Conservation (phyloP, 2,888 invertebrate genomes). For the Galeruca laticollis region DNA sequence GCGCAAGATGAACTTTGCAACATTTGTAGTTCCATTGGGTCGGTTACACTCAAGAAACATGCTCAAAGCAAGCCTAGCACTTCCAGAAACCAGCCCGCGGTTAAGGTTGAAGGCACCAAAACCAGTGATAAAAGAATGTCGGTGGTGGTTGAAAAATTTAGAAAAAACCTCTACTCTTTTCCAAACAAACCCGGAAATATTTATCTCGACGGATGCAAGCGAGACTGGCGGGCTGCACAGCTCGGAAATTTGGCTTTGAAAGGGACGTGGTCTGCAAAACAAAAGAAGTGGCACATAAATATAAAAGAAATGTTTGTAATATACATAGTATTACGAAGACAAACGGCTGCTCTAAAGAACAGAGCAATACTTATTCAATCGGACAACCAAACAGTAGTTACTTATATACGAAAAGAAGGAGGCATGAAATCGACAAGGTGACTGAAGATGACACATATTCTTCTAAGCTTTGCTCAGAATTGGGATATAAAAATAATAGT, state of each 20-base stretch:
- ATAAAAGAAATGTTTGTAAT: constrained; percentile 45
- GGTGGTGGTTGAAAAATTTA: constrained; percentile 43
- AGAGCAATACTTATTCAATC: constrained; percentile 40
- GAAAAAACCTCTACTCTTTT: constrained; percentile 37
- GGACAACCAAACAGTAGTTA: constrained; percentile 46
- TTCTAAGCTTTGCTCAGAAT: constrained; percentile 34
- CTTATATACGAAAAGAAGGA: too few relatives aligned
- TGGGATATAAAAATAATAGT: constrained; percentile 29
- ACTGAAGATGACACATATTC: constrained; percentile 10
- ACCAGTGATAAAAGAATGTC: constrained; percentile 17
- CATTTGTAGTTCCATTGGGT: constrained; percentile 34
- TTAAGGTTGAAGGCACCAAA: too few relatives aligned
- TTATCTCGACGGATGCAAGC: constrained; percentile 45
- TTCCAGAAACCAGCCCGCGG: too few relatives aligned
- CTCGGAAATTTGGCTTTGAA: constrained; percentile 21
- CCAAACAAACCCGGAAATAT: constrained; percentile 33
- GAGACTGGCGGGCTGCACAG: constrained; percentile 45
- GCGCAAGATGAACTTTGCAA: constrained; percentile 35
- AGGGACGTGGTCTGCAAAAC: constrained; percentile 30
- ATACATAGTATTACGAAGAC: constrained; percentile 19
- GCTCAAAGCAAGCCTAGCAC: constrained; percentile 18
- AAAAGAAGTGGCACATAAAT: constrained; percentile 46
- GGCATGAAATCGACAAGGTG: constrained; percentile 34
- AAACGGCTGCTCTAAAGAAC: constrained; percentile 8
- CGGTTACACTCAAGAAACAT: constrained; percentile 25